Conservation (phyloP, 2,113 vertebrate genomes). For the Cephalophus harveyi region DNA sequence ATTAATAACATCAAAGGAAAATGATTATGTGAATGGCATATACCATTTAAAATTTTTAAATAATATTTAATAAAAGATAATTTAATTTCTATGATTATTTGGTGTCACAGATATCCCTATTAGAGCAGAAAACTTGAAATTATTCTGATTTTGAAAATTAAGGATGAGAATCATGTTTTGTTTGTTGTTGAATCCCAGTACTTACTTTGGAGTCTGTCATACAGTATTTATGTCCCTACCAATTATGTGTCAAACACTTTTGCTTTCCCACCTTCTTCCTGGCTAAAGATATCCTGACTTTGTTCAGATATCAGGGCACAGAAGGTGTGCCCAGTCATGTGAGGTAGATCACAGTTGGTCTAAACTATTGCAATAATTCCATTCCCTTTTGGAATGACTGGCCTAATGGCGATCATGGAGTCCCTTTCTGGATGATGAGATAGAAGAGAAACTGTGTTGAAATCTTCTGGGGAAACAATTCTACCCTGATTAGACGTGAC, state of each 20-base stretch:
- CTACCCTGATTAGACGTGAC: neutral
- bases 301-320: neutral
- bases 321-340: accelerated
- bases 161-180: neutral
- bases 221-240: neutral
- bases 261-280: neutral
- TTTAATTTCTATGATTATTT: neutral
- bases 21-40: neutral
- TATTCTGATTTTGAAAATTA: neutral
- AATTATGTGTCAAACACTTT: neutral
- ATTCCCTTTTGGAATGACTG: neutral
- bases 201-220: neutral
- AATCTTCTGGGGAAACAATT: neutral
- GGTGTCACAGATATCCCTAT: neutral
- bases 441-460: neutral
- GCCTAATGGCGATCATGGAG: neutral
- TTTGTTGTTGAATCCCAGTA: neutral
- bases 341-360: neutral
- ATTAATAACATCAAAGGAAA: neutral
- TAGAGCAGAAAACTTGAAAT: neutral
- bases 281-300: neutral
- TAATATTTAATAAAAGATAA: neutral
- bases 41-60: neutral
- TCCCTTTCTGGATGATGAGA: neutral
- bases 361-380: neutral